Evolutionary conservation across 2,888 invertebrate species (phyloP), one percentile per base, ranked within the genome.

Genomic region (Punctoribates punctum): DNA sequence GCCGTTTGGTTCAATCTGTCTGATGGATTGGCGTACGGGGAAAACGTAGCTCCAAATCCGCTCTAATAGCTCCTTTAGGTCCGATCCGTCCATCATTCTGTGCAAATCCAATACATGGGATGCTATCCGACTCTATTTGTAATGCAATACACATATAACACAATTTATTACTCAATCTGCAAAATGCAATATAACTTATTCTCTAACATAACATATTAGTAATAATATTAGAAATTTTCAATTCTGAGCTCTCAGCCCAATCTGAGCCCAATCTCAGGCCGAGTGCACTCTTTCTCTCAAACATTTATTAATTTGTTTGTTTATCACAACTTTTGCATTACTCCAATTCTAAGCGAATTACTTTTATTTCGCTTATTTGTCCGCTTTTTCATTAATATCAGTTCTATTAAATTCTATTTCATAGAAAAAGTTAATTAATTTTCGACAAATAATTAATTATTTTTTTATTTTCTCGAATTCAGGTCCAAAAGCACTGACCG

Each of bases 401-500:
- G n/a, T 42, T 5, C 1, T 42, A 42, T 42, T 34, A 34, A 34
- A 42, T 9, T 42, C 42, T 13, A 60, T 29, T 27, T 1, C 15
- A 60, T 15, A 60, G 11, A 20, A 60, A 25, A 60, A 60, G 27
- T 60, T 29, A 60, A 27, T 60, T 60, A 60, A 57, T 57, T 57
- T 51, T n/a, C 20, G 20, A 23, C 20, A 57, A 57, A 57, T 23
- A 57, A 25, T 60, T 60, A 38, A 67, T 34, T 67, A 67, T 38
- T 29, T n/a, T 67, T 67, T 29, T 29, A 15, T 27, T 51, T 51
- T 3, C 11, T 8, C 20, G 17, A 38, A 17, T 67, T 73, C 73
- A 80, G 80, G 78, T 76, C 67, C 78, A 23, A 76, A 77, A 34
- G 73, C 76, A 62, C 78, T 78, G 51, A 74, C 77, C 60, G 77